Evolutionary conservation across 2,888 invertebrate species (phyloP).

Genomic region (Pseudeuparius sepicola): DNA sequence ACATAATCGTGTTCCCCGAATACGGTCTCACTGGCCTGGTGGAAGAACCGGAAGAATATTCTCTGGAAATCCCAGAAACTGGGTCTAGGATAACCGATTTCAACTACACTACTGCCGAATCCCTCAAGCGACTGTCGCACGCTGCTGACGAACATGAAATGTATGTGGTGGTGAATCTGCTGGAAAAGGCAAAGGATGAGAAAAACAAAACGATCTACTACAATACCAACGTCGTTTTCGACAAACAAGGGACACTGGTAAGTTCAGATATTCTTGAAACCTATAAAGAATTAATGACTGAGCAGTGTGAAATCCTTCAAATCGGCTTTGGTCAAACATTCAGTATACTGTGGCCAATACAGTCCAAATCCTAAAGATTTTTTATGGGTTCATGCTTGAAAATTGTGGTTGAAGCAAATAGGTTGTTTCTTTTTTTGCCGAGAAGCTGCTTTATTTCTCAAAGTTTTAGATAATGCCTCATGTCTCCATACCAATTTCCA

Average conservation of each 20-base stretch:
- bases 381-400: too few species aligned
- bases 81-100: conserved; percentile 12
- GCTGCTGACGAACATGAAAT: conserved; percentile 21
- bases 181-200: conserved; percentile 20
- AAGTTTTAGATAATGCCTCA: too few species aligned
- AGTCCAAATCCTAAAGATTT: too few species aligned
- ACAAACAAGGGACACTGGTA: conserved; percentile 22
- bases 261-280: too few species aligned
- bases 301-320: too few species aligned
- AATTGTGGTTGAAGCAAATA: too few species aligned
- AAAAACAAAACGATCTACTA: conserved; percentile 23
- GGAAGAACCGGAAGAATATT: conserved; percentile 20
- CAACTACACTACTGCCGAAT: not conserved
- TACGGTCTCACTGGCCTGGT: conserved; percentile 26
- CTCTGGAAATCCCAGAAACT: conserved; percentile 21
- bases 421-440: too few species aligned
- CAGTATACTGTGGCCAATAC: too few species aligned
- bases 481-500: too few species aligned
- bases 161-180: conserved; percentile 24
- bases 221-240: conserved; percentile 26
- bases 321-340: too few species aligned
- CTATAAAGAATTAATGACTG: too few species aligned
- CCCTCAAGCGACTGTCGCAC: conserved; percentile 21
- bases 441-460: too few species aligned
- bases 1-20: conserved; percentile 29